phyloP scores from a whole-genome alignment of 2,797 vertebrate genomes.

The Lagocephalus sceleratus region DNA sequence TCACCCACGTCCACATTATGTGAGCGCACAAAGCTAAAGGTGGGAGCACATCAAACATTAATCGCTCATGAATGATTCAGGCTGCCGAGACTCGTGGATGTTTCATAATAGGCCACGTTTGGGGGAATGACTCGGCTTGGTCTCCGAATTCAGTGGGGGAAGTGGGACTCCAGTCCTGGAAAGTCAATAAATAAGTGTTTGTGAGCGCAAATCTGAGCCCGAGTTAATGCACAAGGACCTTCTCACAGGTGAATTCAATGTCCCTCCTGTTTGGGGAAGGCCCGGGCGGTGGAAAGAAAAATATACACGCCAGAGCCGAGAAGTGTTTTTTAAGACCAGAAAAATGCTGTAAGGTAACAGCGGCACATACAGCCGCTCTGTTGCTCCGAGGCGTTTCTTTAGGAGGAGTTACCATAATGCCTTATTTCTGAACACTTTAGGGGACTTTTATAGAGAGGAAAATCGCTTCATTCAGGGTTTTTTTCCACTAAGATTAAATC shows the following conservation, averaged over 20 bases:
- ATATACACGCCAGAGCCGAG: neutral
- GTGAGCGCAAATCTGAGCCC: neutral
- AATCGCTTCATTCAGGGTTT: no score
- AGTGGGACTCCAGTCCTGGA: slow-evolving; percentile 4
- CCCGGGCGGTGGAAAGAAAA: slow-evolving; percentile 27
- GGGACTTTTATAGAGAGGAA: no score
- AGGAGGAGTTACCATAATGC: no score
- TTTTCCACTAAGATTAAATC: no score
- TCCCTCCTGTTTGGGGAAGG: slow-evolving; percentile 36
- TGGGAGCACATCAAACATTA: slow-evolving; percentile 32
- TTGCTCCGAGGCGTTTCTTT: neutral
- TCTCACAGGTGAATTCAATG: slow-evolving; percentile 34
- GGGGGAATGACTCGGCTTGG: slow-evolving; percentile 7
- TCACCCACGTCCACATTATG: slow-evolving; percentile 20
- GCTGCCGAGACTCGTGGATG: slow-evolving; percentile 4
- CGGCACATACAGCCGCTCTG: neutral
- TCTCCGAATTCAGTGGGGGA: slow-evolving; percentile 1
- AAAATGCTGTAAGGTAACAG: slow-evolving; percentile 21
- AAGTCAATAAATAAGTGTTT: slow-evolving; percentile 30
- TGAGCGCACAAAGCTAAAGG: slow-evolving; percentile 28
- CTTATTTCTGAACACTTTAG: no score
- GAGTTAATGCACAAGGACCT: slow-evolving; percentile 8
- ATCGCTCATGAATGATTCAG: slow-evolving; percentile 55
- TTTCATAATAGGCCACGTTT: slow-evolving; percentile 29
- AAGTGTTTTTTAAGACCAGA: slow-evolving; percentile 31